Evolutionary conservation across 1,140 invertebrate species (phyloP).

Genomic region (Lerema accius): DNA sequence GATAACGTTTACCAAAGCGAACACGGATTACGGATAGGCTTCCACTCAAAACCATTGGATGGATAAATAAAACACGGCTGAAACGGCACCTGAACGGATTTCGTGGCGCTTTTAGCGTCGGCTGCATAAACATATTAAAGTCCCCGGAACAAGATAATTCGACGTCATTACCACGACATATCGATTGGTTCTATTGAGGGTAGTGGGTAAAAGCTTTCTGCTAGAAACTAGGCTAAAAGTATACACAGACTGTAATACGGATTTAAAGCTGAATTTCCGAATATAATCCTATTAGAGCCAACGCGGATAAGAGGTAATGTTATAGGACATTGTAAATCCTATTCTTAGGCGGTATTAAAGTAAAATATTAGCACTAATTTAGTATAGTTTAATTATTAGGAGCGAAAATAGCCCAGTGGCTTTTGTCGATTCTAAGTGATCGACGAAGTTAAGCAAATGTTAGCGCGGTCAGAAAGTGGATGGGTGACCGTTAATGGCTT

Average conservation of each 20-base stretch:
- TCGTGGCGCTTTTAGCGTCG: slow-evolving; percentile 1
- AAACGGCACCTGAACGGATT: not conserved
- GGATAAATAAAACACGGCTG: not conserved
- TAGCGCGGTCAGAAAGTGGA: too few relatives aligned
- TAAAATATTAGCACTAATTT: too few relatives aligned
- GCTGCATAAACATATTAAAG: slow-evolving; percentile 31
- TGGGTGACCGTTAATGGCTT: too few relatives aligned
- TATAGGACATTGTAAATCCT: too few relatives aligned
- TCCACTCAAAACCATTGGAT: not conserved
- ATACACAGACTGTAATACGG: slow-evolving; percentile 15
- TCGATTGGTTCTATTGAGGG: slow-evolving; percentile 28
- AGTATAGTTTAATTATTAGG: too few relatives aligned
- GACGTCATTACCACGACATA: slow-evolving; percentile 25
- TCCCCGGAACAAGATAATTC: slow-evolving; percentile 26
- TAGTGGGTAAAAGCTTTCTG: slow-evolving; percentile 28
- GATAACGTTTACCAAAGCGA: too few relatives aligned
- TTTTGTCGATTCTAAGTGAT: too few relatives aligned
- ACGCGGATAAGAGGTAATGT: too few relatives aligned
- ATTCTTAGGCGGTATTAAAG: too few relatives aligned
- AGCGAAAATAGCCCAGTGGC: too few relatives aligned
- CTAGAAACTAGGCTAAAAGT: slow-evolving; percentile 32
- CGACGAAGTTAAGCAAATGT: too few relatives aligned
- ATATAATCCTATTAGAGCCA: too few relatives aligned
- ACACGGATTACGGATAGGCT: not conserved
- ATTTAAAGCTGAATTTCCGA: slow-evolving; percentile 3